Conservation (phyloP, 2,888 invertebrate genomes). For the Lycophotia porphyrea region DNA sequence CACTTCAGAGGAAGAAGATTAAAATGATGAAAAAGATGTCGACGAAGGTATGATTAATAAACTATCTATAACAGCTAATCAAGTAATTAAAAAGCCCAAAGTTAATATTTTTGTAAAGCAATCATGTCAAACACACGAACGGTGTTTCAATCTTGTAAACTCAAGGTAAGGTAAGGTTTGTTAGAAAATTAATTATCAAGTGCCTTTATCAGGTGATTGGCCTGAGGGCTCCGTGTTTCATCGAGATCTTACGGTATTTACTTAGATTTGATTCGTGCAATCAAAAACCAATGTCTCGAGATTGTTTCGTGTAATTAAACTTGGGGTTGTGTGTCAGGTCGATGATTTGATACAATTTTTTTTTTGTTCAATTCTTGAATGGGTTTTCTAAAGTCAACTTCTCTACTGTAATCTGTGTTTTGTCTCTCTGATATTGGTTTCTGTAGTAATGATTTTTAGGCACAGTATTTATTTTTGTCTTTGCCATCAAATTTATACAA, state of each 20-base stretch:
- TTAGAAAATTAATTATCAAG: conserved; percentile 85
- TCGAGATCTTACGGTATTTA: conserved; percentile 73
- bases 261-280: conserved; percentile 73
- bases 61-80: conserved; percentile 34
- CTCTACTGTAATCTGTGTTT: background rate
- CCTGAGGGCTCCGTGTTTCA: conserved; percentile 74
- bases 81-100: conserved; percentile 29
- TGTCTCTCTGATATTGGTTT: background rate
- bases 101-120: conserved; percentile 49
- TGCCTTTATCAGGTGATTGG: conserved; percentile 81
- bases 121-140: conserved; percentile 56
- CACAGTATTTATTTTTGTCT: background rate
- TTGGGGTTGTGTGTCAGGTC: conserved; percentile 29
- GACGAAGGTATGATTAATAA: conserved; percentile 3
- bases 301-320: conserved; percentile 63
- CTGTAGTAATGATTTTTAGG: background rate
- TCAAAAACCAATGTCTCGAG: conserved; percentile 69
- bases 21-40: conserved; percentile 16
- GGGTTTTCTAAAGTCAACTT: background rate
- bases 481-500: background rate
- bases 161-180: conserved; percentile 74
- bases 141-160: conserved; percentile 66
- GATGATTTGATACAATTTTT: background rate
- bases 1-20: conserved; percentile 14
- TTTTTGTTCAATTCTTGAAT: background rate